Conservation (phyloP, 2,888 invertebrate species). For the Smittia sp. region DNA sequence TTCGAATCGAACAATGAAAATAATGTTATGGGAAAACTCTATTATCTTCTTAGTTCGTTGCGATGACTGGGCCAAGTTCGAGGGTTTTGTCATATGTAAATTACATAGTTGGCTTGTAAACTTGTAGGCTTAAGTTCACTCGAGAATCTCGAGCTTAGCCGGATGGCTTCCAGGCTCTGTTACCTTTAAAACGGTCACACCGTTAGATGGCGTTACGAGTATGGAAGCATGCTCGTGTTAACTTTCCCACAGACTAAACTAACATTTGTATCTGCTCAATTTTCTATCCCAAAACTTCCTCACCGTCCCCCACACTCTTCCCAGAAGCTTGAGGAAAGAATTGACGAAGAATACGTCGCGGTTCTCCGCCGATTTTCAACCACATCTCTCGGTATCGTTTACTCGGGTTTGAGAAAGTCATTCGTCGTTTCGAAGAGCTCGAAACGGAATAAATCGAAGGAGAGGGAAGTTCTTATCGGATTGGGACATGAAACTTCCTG, state of each 20-base stretch:
- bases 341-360: constrained; percentile 31
- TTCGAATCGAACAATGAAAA: constrained; percentile 19
- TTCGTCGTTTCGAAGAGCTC: neutral
- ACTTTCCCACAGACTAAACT: too few relatives aligned
- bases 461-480: neutral
- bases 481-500: neutral
- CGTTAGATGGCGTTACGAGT: too few relatives aligned
- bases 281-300: neutral
- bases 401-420: constrained; percentile 28
- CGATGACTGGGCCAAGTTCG: neutral
- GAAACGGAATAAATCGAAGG: constrained; percentile 10
- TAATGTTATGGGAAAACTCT: constrained; percentile 25
- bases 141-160: too few relatives aligned
- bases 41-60: constrained; percentile 14
- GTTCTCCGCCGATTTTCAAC: constrained; percentile 41
- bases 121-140: too few relatives aligned
- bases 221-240: too few relatives aligned
- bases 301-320: neutral
- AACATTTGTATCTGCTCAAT: too few relatives aligned
- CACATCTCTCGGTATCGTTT: constrained; percentile 40
- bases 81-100: too few relatives aligned
- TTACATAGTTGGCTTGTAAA: too few relatives aligned
- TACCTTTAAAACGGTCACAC: too few relatives aligned
- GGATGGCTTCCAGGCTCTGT: too few relatives aligned
- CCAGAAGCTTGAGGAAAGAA: constrained; percentile 12